Evolutionary conservation across 2,113 vertebrate genomes (phyloP).

Genomic region (Lynx canadensis): DNA sequence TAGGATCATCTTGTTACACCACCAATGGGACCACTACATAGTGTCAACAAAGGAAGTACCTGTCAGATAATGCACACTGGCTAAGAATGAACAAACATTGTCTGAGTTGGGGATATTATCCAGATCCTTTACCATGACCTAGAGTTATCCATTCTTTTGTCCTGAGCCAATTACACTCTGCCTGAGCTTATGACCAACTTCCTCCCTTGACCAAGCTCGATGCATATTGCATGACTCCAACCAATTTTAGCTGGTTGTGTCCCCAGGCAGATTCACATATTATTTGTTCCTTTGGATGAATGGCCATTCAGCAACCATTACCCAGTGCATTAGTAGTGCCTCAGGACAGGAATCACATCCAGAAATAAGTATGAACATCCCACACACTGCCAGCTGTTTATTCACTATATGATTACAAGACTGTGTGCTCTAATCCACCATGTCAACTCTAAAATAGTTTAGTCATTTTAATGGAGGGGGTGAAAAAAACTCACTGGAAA

Average conservation of each 20-base stretch:
- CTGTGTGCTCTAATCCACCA: background rate
- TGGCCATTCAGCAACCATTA: conserved; percentile 70
- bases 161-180: conserved; percentile 52
- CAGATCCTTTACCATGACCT: conserved; percentile 6
- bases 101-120: conserved; percentile 1
- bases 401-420: conserved; percentile 33
- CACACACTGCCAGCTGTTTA: conserved; percentile 52
- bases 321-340: conserved; percentile 50
- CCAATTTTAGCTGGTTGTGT: conserved; percentile 73
- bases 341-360: conserved; percentile 50
- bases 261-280: conserved; percentile 71
- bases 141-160: conserved; percentile 48
- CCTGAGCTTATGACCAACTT: conserved; percentile 55
- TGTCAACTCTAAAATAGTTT: conserved; percentile 22
- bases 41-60: conserved; percentile 12
- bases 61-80: background rate
- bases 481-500: background rate
- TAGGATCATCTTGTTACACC: conserved; percentile 33
- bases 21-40: background rate
- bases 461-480: background rate
- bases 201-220: conserved; percentile 45
- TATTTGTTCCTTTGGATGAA: conserved; percentile 74
- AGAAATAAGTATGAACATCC: conserved; percentile 61
- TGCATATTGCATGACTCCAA: conserved; percentile 65
- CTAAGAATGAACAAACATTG: background rate